These are phyloP conservation scores for Heteromormyrus szaboi DNA, from an alignment of 2,797 vertebrate genomes.

Conservation along the genomic window DNA sequence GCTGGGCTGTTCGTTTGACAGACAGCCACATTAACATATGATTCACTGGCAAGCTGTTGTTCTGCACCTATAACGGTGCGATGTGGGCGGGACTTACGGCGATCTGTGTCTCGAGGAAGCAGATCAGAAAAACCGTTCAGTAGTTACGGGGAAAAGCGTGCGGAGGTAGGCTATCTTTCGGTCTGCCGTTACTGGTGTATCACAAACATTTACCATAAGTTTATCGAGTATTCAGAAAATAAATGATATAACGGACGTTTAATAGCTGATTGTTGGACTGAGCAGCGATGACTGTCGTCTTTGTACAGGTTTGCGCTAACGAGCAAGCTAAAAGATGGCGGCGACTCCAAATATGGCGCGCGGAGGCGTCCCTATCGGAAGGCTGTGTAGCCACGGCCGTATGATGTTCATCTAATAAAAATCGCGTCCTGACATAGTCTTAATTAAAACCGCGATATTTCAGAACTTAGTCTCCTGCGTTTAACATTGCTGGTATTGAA, in stretches of 20 bases:
- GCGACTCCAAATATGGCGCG: conserved; percentile 25
- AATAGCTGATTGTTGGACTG: background rate
- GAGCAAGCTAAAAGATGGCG: conserved; percentile 20
- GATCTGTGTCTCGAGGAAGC: conserved; percentile 7
- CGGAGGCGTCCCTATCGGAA: background rate
- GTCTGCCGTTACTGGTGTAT: background rate
- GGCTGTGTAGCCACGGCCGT: background rate
- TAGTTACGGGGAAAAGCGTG: background rate
- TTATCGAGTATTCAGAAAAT: background rate
- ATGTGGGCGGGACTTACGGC: conserved; percentile 29
- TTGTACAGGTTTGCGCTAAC: conserved; percentile 23
- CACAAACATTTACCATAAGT: background rate
- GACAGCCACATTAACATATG: conserved; percentile 31
- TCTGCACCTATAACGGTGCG: conserved; percentile 37
- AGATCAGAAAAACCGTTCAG: background rate
- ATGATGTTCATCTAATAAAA: background rate
- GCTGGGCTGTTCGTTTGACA: conserved; percentile 16
- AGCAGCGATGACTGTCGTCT: background rate
- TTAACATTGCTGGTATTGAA: background rate
- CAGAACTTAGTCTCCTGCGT: background rate
- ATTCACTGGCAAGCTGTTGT: background rate
- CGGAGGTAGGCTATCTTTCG: background rate
- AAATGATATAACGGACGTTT: background rate
- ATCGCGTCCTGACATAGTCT: background rate
- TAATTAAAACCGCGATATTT: background rate